Conservation (phyloP, 1,140 invertebrate genomes). For the Kradibia gibbosae region DNA sequence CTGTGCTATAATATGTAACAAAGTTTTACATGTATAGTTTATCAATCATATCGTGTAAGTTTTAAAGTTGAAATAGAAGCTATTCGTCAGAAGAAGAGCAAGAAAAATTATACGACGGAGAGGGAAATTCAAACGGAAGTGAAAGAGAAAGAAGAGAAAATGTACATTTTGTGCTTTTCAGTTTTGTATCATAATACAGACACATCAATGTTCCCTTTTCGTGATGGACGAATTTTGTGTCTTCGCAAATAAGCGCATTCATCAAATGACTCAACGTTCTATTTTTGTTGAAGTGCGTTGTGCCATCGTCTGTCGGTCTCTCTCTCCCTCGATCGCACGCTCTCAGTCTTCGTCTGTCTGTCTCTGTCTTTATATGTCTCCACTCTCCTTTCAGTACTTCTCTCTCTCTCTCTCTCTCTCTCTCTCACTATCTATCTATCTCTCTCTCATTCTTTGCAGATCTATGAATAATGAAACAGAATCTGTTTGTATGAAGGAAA, state of each 20-base stretch:
- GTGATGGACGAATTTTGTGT: slow-evolving; percentile 52
- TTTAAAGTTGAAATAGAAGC: slow-evolving; percentile 25
- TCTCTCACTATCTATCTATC: not conserved
- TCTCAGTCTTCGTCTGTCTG: not conserved
- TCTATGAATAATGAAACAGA: slow-evolving; percentile 37
- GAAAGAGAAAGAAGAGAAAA: not conserved
- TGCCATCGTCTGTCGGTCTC: not conserved
- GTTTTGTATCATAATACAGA: not conserved
- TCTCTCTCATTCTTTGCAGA: not conserved
- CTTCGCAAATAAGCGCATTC: slow-evolving; percentile 53
- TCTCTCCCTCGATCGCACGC: not conserved
- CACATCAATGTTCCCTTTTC: slow-evolving; percentile 45
- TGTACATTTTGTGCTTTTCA: slow-evolving; percentile 34
- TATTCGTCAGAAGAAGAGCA: not conserved
- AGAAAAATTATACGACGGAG: slow-evolving; percentile 11
- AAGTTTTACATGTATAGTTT: slow-evolving; percentile 13
- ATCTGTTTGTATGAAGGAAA: slow-evolving; percentile 41
- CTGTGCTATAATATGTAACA: not conserved
- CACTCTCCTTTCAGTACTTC: too few species aligned
- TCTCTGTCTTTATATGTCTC: not conserved
- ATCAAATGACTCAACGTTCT: slow-evolving; percentile 53
- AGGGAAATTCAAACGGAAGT: not conserved
- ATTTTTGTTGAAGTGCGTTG: slow-evolving; percentile 41
- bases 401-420: not conserved
- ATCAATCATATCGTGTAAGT: slow-evolving; percentile 46